A percentile compares a stretch with the other conserved stretches of the same genome.
Evolutionary conservation across 2,888 invertebrate species (phyloP).

Genomic region (Morpho deidamia): DNA sequence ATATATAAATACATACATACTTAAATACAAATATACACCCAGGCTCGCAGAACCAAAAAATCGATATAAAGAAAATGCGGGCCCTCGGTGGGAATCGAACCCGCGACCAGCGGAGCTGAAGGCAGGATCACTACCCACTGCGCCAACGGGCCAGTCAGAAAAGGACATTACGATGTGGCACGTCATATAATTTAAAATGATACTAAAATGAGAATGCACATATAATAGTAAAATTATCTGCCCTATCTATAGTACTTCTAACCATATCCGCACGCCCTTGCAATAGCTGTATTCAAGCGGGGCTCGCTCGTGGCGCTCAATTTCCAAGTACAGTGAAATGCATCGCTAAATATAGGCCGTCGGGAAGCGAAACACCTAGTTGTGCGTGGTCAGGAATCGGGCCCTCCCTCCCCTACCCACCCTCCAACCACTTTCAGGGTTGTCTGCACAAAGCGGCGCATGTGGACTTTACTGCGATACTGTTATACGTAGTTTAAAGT

Average conservation of each 20-base stretch:
- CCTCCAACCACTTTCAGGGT: slow-evolving; percentile 28
- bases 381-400: slow-evolving; percentile 70
- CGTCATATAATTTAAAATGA: no score
- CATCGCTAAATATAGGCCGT: slow-evolving; percentile 69
- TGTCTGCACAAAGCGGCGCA: slow-evolving; percentile 21
- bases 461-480: neutral
- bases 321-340: slow-evolving; percentile 44
- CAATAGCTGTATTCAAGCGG: slow-evolving; percentile 11
- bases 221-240: neutral
- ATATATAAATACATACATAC: no score
- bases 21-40: no score
- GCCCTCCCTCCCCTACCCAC: slow-evolving; percentile 35
- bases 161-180: no score
- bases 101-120: no score
- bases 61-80: no score
- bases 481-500: neutral
- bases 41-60: no score
- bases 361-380: slow-evolving; percentile 44
- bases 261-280: slow-evolving; percentile 3
- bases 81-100: no score
- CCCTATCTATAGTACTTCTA: neutral
- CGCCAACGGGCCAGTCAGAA: no score
- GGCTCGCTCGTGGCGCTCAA: slow-evolving; percentile 29
- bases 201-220: no score
- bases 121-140: no score